Percentiles rank a stretch among this genome's conserved stretches.
These are phyloP conservation scores for Epizoanthus stellaris DNA, from an alignment of 92 coral and sea anemone species.

Conservation along the genomic window DNA sequence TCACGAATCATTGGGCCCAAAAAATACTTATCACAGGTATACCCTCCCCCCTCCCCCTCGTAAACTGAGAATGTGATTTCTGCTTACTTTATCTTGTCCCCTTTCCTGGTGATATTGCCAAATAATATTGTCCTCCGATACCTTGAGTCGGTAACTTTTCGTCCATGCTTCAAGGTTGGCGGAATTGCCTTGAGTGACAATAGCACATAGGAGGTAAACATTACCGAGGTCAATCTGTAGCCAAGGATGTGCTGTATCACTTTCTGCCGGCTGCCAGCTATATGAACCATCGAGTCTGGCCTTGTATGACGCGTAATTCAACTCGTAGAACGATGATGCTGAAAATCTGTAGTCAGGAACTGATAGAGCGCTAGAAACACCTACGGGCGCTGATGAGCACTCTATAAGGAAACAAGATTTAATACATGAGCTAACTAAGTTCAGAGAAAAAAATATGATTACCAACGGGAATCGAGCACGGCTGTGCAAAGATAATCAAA, in stretches of 20 bases:
- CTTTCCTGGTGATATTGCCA: not conserved
- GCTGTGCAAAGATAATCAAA: no score
- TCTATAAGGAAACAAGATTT: not conserved
- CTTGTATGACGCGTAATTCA: not conserved
- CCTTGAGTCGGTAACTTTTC: not conserved
- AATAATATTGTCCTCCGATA: not conserved
- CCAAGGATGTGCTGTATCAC: not conserved
- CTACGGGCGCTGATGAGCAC: not conserved
- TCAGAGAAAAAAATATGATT: no score
- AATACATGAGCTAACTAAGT: no score
- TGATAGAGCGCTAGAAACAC: not conserved
- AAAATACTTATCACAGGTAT: no score
- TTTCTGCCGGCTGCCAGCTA: not conserved
- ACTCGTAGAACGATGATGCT: not conserved
- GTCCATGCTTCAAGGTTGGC: no score
- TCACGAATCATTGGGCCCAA: no score
- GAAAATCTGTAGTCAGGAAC: conserved; percentile 1
- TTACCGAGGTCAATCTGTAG: not conserved
- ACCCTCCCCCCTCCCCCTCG: no score
- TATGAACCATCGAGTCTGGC: not conserved
- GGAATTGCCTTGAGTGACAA: not conserved
- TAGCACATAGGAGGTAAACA: not conserved
- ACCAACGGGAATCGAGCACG: no score
- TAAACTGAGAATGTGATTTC: not conserved
- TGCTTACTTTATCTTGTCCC: not conserved